A percentile compares a stretch with the other conserved stretches of the same genome.
These are phyloP conservation scores for Rhadina sibilatrix DNA, from an alignment of 2,113 vertebrate species.

Conservation along the genomic window DNA sequence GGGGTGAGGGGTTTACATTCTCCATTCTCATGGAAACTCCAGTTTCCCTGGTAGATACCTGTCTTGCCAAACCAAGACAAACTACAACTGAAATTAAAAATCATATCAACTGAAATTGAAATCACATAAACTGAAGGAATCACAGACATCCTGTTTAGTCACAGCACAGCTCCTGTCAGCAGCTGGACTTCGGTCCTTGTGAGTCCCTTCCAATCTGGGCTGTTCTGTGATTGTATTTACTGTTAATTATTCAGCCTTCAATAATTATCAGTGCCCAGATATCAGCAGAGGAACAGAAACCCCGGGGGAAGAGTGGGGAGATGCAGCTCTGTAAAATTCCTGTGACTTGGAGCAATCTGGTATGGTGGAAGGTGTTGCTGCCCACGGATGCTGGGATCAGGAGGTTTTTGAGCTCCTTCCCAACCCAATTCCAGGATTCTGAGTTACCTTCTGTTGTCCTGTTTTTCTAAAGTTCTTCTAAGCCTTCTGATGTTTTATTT, in stretches of 20 bases:
- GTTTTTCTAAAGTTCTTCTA: too few species aligned
- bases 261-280: neutral
- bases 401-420: neutral
- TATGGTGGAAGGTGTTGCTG: neutral
- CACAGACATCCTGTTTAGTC: neutral
- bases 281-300: neutral
- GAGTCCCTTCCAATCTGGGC: neutral
- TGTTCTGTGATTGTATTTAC: too few species aligned
- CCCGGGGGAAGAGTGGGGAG: neutral
- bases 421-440: neutral
- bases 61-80: too few species aligned
- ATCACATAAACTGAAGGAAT: too few species aligned
- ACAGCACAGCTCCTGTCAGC: neutral
- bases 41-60: too few species aligned
- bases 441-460: neutral
- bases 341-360: neutral
- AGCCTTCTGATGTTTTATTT: too few species aligned
- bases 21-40: too few species aligned
- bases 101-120: neutral
- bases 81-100: neutral
- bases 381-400: neutral
- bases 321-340: neutral
- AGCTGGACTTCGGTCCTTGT: neutral
- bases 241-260: neutral
- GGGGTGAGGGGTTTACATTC: too few species aligned